Evolutionary conservation across 2,797 vertebrate genomes (phyloP).

Genomic region (Characodon lateralis): DNA sequence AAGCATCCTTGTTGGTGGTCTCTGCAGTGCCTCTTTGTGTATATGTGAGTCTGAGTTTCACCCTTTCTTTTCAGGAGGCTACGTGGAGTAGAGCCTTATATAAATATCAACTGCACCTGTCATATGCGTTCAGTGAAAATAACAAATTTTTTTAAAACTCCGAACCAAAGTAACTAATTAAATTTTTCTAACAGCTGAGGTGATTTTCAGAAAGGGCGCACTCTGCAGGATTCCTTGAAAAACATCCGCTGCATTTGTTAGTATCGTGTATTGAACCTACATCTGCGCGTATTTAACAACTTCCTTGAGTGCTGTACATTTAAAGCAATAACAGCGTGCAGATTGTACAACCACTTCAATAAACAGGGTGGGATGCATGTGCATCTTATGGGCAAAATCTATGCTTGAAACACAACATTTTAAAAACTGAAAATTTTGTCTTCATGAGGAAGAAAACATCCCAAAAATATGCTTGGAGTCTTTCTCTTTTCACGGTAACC

Average conservation of each 20-base stretch:
- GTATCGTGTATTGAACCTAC: constrained; percentile 57
- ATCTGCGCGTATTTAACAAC: constrained; percentile 61
- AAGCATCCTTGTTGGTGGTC: constrained; percentile 77
- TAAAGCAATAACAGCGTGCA: constrained; percentile 65
- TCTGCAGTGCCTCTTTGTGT: constrained; percentile 62
- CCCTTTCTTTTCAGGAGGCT: constrained; percentile 68
- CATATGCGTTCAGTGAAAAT: constrained; percentile 42
- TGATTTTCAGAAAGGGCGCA: constrained; percentile 37
- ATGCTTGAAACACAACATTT: background rate
- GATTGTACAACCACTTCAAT: constrained; percentile 44
- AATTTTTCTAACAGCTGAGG: constrained; percentile 16
- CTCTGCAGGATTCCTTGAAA: constrained; percentile 50
- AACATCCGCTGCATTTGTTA: constrained; percentile 37
- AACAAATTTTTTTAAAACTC: background rate
- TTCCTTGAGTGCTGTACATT: constrained; percentile 54
- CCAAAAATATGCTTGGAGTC: background rate
- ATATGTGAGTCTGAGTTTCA: constrained; percentile 47
- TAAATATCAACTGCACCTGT: constrained; percentile 74
- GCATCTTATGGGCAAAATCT: constrained; percentile 4
- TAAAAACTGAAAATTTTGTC: background rate
- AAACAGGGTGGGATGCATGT: constrained; percentile 56
- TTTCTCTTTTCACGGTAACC: background rate
- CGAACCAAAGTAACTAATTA: constrained; percentile 55
- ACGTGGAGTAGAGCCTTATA: constrained; percentile 58
- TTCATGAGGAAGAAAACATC: constrained; percentile 6